These are phyloP conservation scores for Nemapogon koenigi DNA, from an alignment of 2,888 invertebrate species.

Conservation along the genomic window DNA sequence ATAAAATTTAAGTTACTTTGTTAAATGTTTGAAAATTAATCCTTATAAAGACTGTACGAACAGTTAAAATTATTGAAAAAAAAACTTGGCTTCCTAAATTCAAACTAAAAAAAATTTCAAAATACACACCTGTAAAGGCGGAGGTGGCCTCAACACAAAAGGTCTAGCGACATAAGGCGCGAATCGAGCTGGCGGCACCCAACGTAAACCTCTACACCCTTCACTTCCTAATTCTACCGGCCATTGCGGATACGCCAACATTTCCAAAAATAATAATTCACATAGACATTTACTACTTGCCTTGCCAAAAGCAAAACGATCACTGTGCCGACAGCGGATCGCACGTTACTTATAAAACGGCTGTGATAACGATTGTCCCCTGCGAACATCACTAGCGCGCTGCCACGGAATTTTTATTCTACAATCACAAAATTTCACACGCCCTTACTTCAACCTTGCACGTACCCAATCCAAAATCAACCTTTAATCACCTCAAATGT, in stretches of 20 bases:
- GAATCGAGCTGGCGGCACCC: constrained; percentile 53
- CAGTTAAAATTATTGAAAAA: too few relatives aligned
- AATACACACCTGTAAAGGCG: constrained; percentile 15
- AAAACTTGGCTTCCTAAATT: too few relatives aligned
- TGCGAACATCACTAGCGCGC: constrained; percentile 34
- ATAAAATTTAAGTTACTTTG: too few relatives aligned
- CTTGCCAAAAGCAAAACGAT: constrained; percentile 39
- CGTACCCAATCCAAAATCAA: not conserved
- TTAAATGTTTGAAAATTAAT: too few relatives aligned
- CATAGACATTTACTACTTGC: constrained; percentile 25
- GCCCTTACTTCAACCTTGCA: not conserved
- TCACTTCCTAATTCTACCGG: constrained; percentile 36
- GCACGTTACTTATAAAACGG: constrained; percentile 56
- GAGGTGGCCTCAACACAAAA: constrained; percentile 33
- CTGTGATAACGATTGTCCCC: constrained; percentile 56
- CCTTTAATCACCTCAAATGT: not conserved
- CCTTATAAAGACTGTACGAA: too few relatives aligned
- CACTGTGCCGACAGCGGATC: constrained; percentile 35
- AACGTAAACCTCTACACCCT: constrained; percentile 42
- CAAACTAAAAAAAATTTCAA: too few relatives aligned
- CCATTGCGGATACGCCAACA: constrained; percentile 59
- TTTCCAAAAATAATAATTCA: constrained; percentile 25
- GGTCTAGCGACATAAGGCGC: constrained; percentile 49
- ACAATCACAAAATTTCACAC: not conserved
- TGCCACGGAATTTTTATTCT: not conserved